A percentile compares a stretch with the other conserved stretches of the same genome.
phyloP scores from a whole-genome alignment of 2,113 vertebrate species.

The Cacatua alba region DNA sequence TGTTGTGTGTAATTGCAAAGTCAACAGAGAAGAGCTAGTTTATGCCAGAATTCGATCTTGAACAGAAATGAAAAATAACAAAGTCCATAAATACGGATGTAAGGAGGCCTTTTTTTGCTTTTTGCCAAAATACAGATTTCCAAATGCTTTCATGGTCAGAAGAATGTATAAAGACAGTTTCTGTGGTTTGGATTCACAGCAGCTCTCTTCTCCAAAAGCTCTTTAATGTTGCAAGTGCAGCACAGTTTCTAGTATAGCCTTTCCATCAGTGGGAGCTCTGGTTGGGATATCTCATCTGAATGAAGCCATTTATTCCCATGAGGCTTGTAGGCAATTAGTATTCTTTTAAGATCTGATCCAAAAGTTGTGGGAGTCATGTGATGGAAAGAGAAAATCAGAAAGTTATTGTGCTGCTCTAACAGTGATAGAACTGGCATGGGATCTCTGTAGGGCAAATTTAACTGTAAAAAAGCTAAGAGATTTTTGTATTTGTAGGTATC shows the following conservation, averaged over 20 bases:
- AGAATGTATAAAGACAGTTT: neutral
- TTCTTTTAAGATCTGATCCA: slow-evolving; percentile 18
- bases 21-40: neutral
- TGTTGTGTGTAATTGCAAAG: neutral
- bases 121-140: slow-evolving; percentile 8
- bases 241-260: neutral
- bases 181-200: neutral
- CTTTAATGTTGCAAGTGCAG: neutral
- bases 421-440: neutral
- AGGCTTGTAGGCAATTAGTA: neutral
- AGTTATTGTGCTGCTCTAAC: neutral
- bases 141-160: neutral
- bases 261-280: neutral
- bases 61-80: neutral
- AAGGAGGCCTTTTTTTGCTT: neutral
- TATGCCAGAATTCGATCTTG: neutral
- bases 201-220: neutral
- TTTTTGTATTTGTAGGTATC: neutral
- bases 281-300: neutral
- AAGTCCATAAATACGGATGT: neutral
- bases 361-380: slow-evolving; percentile 5
- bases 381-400: neutral
- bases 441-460: neutral
- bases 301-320: neutral
- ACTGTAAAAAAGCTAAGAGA: neutral